Evolutionary conservation across 2,888 invertebrate genomes (phyloP).

Genomic region (Amphiduros pacificus): DNA sequence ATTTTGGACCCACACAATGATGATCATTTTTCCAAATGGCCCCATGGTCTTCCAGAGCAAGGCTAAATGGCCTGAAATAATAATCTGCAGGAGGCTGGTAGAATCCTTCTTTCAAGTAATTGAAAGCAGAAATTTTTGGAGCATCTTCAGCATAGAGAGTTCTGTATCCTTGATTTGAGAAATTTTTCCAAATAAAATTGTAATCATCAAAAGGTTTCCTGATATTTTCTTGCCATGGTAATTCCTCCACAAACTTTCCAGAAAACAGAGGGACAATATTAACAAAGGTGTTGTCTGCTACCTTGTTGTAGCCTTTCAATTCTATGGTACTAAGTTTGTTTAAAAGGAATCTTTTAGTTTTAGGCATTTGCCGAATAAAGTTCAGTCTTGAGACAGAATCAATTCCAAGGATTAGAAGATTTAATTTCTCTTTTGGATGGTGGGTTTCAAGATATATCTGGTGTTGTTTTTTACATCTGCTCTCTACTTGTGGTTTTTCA

Average conservation of each 20-base stretch:
- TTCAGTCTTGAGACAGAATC: conserved; percentile 86
- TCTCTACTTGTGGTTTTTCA: conserved; percentile 31
- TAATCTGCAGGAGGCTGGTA: conserved; percentile 78
- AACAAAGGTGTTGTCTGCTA: conserved; percentile 91
- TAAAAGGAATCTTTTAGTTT: conserved; percentile 66
- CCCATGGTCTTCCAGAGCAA: conserved; percentile 61
- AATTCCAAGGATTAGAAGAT: conserved; percentile 79
- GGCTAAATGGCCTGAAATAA: conserved; percentile 75
- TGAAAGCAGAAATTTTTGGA: conserved; percentile 76
- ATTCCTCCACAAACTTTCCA: conserved; percentile 62
- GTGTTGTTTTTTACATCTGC: conserved; percentile 14
- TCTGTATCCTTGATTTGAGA: conserved; percentile 71
- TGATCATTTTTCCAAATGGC: conserved; percentile 32
- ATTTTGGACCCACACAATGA: conserved; percentile 70
- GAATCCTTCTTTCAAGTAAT: conserved; percentile 78
- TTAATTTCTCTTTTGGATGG: conserved; percentile 60
- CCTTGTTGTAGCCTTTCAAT: conserved; percentile 87
- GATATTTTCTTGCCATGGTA: conserved; percentile 59
- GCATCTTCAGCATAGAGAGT: conserved; percentile 84
- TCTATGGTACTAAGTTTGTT: conserved; percentile 72
- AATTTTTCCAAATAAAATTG: conserved; percentile 82
- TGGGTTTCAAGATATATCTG: conserved; percentile 1
- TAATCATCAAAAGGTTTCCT: conserved; percentile 70
- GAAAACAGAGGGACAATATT: conserved; percentile 81
- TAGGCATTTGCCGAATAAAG: conserved; percentile 81